Evolutionary conservation across 2,888 invertebrate genomes (phyloP).

Genomic region (Eupithecia tripunctaria): DNA sequence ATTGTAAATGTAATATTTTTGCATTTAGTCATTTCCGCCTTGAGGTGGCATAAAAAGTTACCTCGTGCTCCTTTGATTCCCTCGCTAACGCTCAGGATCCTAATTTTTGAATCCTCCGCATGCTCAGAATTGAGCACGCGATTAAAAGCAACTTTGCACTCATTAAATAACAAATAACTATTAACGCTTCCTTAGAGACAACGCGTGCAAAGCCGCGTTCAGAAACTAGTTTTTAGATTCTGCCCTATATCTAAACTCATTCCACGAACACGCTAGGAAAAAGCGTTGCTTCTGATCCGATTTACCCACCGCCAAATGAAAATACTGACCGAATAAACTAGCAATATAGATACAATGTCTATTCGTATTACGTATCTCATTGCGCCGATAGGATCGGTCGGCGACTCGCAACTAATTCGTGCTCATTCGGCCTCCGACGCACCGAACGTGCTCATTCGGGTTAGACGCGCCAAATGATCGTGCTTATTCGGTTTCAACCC

Average conservation of each 20-base stretch:
- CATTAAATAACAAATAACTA: no score
- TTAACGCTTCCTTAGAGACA: no score
- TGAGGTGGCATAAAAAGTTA: no score
- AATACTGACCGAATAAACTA: not conserved
- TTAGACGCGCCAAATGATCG: constrained; percentile 19
- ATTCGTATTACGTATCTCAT: constrained; percentile 64
- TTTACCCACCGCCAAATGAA: not conserved
- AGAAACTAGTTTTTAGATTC: no score
- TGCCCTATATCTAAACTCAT: not conserved
- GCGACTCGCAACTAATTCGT: constrained; percentile 61
- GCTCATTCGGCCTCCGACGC: constrained; percentile 47
- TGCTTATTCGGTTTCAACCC: not conserved
- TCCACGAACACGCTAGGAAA: not conserved
- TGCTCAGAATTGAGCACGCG: no score
- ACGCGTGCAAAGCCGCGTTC: no score
- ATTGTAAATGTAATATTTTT: no score
- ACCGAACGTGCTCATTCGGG: not conserved
- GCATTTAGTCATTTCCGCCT: no score
- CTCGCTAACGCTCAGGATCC: no score
- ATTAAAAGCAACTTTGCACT: no score
- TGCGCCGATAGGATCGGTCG: constrained; percentile 65
- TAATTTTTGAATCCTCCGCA: no score
- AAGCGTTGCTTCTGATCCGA: not conserved
- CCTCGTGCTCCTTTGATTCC: no score
- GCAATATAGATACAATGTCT: not conserved